These are phyloP conservation scores for Hyperoodon ampullatus DNA, from an alignment of 2,113 vertebrate genomes.

Conservation along the genomic window DNA sequence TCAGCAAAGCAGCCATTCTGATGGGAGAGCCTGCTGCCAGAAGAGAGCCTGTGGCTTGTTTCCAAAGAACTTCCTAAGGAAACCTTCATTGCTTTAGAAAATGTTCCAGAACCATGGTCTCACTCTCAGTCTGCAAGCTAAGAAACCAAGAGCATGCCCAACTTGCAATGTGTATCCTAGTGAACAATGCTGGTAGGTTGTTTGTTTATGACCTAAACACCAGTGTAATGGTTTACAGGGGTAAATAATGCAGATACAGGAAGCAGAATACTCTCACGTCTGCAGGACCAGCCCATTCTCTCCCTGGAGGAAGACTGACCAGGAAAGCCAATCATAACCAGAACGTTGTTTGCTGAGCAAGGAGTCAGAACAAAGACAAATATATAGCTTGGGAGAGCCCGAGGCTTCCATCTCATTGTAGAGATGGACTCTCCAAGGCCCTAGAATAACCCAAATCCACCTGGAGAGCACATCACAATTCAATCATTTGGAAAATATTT, in stretches of 20 bases:
- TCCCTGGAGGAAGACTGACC: neutral
- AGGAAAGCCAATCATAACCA: neutral
- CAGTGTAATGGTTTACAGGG: rapidly evolving
- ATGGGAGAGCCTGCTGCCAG: neutral
- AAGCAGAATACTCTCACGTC: rapidly evolving
- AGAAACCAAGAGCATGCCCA: neutral
- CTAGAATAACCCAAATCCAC: neutral
- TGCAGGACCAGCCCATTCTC: no score
- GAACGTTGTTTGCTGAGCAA: rapidly evolving
- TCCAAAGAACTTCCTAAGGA: neutral
- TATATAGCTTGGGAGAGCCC: neutral
- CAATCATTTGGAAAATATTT: neutral
- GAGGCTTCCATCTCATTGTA: neutral
- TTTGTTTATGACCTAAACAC: neutral
- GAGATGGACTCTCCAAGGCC: neutral
- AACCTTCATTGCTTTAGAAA: neutral
- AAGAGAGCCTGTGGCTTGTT: neutral
- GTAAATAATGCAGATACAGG: neutral
- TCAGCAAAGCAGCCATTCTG: neutral
- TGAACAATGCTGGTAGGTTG: rapidly evolving
- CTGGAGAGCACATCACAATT: neutral
- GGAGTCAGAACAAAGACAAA: neutral
- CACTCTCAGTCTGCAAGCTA: neutral
- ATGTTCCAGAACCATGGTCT: neutral
- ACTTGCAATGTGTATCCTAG: neutral